These are phyloP conservation scores for Sardina pilchardus DNA, from an alignment of 2,113 vertebrate species.

Conservation along the genomic window DNA sequence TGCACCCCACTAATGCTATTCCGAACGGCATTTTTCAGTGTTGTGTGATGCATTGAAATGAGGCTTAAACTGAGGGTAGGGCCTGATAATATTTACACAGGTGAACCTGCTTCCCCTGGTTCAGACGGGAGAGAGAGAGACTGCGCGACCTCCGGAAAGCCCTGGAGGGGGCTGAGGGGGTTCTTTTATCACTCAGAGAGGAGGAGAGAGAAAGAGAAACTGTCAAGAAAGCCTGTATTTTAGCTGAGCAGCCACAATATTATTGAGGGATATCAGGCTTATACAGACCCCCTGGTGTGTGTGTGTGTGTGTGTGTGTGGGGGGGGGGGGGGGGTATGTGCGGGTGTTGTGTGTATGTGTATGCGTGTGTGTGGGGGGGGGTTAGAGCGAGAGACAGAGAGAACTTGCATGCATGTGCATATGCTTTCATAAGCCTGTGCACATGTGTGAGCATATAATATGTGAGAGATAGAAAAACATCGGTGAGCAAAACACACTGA, in stretches of 20 bases:
- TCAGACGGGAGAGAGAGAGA: background rate
- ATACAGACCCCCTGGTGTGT: background rate
- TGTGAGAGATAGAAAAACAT: background rate
- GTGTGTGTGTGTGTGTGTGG: slow-evolving; percentile 11
- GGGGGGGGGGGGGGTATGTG: too few species aligned
- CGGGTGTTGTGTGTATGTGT: background rate
- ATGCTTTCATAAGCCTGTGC: background rate
- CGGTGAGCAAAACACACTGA: background rate
- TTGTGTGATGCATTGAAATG: background rate
- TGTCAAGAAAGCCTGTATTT: background rate
- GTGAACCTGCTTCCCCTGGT: background rate
- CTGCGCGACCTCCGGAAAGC: background rate
- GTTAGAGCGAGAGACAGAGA: background rate
- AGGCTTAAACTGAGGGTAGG: background rate
- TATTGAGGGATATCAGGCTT: slow-evolving; percentile 1
- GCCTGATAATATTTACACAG: slow-evolving; percentile 8
- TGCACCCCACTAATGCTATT: background rate
- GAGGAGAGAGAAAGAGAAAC: background rate
- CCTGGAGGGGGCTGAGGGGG: background rate
- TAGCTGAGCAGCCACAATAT: slow-evolving; percentile 11
- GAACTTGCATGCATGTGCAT: background rate
- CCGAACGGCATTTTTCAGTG: background rate
- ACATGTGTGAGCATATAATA: background rate
- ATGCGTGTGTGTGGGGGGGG: background rate
- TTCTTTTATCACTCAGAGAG: background rate